phyloP scores from a whole-genome alignment of 2,888 invertebrate genomes.

The Euzophera pinguis region DNA sequence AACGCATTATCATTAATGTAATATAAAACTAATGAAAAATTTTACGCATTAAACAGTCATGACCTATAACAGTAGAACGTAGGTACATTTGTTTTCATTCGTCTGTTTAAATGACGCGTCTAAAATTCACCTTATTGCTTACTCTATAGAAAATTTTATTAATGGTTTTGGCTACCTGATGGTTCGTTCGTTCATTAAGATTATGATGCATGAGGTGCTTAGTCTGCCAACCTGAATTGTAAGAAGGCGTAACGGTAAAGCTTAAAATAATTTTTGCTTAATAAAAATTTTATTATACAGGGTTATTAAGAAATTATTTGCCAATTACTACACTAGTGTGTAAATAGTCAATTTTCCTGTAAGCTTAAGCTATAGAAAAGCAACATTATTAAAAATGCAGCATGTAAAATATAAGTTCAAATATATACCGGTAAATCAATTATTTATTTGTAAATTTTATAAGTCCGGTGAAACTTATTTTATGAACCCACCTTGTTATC shows the following conservation, averaged over 20 bases:
- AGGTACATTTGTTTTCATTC: conserved; percentile 39
- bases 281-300: neutral
- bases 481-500: too few relatives aligned
- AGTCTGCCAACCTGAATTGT: conserved; percentile 5
- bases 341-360: too few relatives aligned
- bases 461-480: too few relatives aligned
- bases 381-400: too few relatives aligned
- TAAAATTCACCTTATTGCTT: conserved; percentile 12
- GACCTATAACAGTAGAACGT: conserved; percentile 32
- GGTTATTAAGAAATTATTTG: too few relatives aligned
- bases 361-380: too few relatives aligned
- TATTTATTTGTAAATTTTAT: too few relatives aligned
- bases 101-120: conserved; percentile 15
- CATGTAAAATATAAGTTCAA: too few relatives aligned
- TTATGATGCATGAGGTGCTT: conserved; percentile 13
- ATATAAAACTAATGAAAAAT: neutral
- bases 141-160: conserved; percentile 18
- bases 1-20: neutral
- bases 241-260: neutral
- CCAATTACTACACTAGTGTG: too few relatives aligned
- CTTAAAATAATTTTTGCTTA: neutral
- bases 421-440: too few relatives aligned
- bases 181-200: conserved; percentile 14
- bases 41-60: conserved; percentile 1
- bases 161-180: conserved; percentile 16